Evolutionary conservation across 2,888 invertebrate genomes (phyloP), one percentile per base, ranked within the genome.

Genomic region (Chrysomela aeneicollis): DNA sequence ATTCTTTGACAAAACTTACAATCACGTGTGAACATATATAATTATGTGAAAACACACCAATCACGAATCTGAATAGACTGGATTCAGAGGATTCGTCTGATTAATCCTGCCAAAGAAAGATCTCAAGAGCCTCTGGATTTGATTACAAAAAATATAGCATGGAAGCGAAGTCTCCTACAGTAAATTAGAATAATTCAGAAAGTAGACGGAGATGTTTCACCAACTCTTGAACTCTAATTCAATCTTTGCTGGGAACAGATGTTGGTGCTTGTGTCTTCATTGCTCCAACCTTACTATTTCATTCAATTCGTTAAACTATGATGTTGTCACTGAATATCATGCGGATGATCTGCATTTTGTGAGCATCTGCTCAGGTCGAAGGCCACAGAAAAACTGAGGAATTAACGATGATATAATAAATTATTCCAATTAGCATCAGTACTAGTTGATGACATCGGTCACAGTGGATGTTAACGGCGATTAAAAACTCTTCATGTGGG

Each of bases 351-450:
- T 69, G 69, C 69, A 46, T 59, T 61, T 18, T 21, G 47, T 54
- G 54, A 69, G 65, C 69, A 69, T 69, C 69, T 69, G 69, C 62
- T 52, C 19, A 51, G 69, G 69, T 67, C 66, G 60, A 60, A 62
- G 69, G 66, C 66, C 66, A 66, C 10, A 59, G 49, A 58, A 50
- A 64, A 64, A 64, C 62, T 58, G 32, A 61, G 55, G 59, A 69
- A 67, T 69, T 69, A 69, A 67, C 63, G 55, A 67, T 63, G 66
- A 59, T 50, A 61, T 61, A 46, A 63, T 46, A 61, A 67, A 67
- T 67, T 67, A 63, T 64, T 51, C 63, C 60, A 68, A 68, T 68
- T 66, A 52, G 57, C 59, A 37, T 62, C 26, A 58, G 46, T 46
- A 46, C 32, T 30, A 32, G 21, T 54, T 54, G 21, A 54, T 54